phyloP scores from a whole-genome alignment of 2,888 invertebrate species.

The Cantharis flavilabris region DNA sequence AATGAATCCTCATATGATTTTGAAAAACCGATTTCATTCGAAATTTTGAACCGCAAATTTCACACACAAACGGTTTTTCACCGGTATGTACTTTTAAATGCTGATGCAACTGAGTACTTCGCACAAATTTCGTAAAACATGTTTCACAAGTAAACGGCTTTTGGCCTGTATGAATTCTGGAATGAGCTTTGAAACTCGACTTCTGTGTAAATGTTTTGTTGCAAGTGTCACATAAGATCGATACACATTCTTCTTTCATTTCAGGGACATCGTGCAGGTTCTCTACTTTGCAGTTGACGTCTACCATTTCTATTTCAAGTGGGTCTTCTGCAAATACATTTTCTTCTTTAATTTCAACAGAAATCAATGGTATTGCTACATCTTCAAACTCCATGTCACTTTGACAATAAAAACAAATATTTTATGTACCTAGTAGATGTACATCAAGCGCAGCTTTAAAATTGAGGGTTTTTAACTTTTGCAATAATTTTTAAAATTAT shows the following conservation, averaged over 20 bases:
- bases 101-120: background rate
- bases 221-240: background rate
- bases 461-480: no score
- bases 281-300: background rate
- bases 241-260: background rate
- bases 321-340: background rate
- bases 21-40: slow-evolving; percentile 59
- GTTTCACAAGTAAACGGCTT: background rate
- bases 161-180: background rate
- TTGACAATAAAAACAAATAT: background rate
- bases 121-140: background rate
- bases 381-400: background rate
- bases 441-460: background rate
- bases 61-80: slow-evolving; percentile 56
- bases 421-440: background rate
- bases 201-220: background rate
- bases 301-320: background rate
- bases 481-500: no score
- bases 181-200: background rate
- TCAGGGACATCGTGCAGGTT: background rate
- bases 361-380: background rate
- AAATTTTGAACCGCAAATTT: slow-evolving; percentile 57
- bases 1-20: slow-evolving; percentile 60
- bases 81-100: slow-evolving; percentile 56
- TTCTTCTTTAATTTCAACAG: background rate